phyloP scores from a whole-genome alignment of 2,888 invertebrate species.

The Crossocerus cetratus region DNA sequence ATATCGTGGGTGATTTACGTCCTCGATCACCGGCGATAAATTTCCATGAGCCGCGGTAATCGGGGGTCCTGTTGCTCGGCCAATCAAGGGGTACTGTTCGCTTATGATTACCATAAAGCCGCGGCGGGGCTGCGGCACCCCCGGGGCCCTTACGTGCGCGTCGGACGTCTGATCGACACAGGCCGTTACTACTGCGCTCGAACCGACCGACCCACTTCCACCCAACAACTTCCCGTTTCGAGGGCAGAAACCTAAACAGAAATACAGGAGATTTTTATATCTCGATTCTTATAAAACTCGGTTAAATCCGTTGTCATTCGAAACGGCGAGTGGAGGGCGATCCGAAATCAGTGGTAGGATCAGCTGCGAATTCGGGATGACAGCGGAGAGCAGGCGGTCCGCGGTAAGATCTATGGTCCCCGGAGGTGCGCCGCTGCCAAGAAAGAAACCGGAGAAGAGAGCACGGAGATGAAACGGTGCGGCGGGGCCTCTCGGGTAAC shows the following conservation, averaged over 20 bases:
- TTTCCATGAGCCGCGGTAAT: not conserved
- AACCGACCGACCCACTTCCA: too few relatives aligned
- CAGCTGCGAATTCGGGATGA: not conserved
- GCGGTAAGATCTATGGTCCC: conserved; percentile 2
- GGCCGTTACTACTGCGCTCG: not conserved
- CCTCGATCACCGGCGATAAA: not conserved
- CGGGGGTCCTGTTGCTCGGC: not conserved
- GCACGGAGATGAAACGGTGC: conserved; percentile 9
- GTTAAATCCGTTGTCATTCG: too few relatives aligned
- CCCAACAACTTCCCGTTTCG: too few relatives aligned
- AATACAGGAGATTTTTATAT: too few relatives aligned
- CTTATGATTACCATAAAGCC: not conserved
- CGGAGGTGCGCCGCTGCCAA: conserved; percentile 4
- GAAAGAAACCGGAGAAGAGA: conserved; percentile 12
- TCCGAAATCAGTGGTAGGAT: too few relatives aligned
- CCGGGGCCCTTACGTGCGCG: not conserved
- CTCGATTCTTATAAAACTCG: too few relatives aligned
- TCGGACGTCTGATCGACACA: not conserved
- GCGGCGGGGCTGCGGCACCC: not conserved
- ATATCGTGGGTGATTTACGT: too few relatives aligned
- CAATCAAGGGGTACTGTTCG: not conserved
- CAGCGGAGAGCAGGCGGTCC: not conserved
- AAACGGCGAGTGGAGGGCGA: too few relatives aligned
- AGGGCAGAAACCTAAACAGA: too few relatives aligned
- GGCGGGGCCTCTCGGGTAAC: conserved; percentile 1